These are phyloP conservation scores for Saccostrea glomerata DNA, from an alignment of 1,140 invertebrate genomes.

Conservation along the genomic window DNA sequence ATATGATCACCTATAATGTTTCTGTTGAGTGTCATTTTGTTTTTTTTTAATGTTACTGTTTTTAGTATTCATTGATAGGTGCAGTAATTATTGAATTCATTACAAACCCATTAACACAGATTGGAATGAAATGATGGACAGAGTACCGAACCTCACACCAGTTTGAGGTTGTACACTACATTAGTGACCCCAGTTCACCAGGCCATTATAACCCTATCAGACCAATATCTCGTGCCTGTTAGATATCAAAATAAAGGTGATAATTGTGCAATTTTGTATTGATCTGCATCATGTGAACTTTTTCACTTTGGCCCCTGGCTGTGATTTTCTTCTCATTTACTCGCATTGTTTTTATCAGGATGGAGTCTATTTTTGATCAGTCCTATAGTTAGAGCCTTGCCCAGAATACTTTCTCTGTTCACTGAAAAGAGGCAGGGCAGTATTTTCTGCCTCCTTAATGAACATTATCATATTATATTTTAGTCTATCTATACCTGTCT, in stretches of 20 bases:
- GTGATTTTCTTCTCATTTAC: slow-evolving; percentile 4
- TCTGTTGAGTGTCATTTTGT: too few species aligned
- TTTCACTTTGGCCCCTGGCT: neutral
- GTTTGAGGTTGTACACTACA: neutral
- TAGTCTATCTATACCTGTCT: too few species aligned
- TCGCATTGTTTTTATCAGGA: neutral
- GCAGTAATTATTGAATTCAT: neutral
- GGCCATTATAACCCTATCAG: neutral
- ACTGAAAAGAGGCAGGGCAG: too few species aligned
- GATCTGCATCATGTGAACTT: neutral
- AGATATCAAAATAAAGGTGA: neutral
- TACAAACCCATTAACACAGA: neutral
- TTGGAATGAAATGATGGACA: neutral
- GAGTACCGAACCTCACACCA: neutral
- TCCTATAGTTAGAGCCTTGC: neutral
- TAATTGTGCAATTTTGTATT: slow-evolving; percentile 32
- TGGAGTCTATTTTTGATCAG: neutral
- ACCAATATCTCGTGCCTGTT: neutral
- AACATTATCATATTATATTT: too few species aligned
- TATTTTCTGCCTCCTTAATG: too few species aligned
- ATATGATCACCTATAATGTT: too few species aligned
- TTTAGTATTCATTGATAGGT: neutral
- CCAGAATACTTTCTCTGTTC: too few species aligned
- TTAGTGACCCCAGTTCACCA: neutral
- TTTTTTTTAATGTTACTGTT: too few species aligned